Conservation (phyloP, 2,888 invertebrate species). For the Mactromeris polynyma region DNA sequence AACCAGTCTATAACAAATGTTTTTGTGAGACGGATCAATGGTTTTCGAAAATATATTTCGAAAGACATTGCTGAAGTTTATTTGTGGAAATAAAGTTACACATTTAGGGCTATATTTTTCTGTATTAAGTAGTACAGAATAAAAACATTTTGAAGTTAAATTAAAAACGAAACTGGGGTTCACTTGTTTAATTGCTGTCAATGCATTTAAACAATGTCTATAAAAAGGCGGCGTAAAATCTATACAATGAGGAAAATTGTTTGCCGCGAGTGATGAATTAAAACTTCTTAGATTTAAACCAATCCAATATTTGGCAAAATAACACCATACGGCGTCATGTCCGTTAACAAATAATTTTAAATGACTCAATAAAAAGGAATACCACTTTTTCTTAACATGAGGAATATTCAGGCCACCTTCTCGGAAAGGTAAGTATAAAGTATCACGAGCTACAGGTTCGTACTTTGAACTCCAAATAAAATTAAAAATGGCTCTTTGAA, state of each 20-base stretch:
- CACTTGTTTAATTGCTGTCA: background rate
- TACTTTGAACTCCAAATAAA: conserved; percentile 49
- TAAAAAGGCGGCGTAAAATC: background rate
- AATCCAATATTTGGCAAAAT: conserved; percentile 1
- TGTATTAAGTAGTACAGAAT: background rate
- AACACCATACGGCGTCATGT: background rate
- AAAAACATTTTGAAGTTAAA: background rate
- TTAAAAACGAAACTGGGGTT: background rate
- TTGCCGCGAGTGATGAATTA: background rate
- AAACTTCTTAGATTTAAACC: background rate
- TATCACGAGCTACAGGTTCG: conserved; percentile 39
- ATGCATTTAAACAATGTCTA: background rate
- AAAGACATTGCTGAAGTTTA: background rate
- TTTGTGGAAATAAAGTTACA: background rate
- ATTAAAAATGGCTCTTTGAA: conserved; percentile 39
- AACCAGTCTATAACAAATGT: background rate
- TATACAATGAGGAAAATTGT: background rate
- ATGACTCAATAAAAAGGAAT: background rate
- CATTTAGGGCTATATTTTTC: background rate
- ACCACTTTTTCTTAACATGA: background rate
- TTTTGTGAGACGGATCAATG: background rate
- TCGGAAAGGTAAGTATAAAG: conserved; percentile 7
- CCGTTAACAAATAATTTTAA: background rate
- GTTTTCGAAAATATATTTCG: background rate
- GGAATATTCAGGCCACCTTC: background rate